Evolutionary conservation across 2,888 invertebrate genomes (phyloP), one percentile per base, ranked within the genome.

Genomic region (Anodontia alba): DNA sequence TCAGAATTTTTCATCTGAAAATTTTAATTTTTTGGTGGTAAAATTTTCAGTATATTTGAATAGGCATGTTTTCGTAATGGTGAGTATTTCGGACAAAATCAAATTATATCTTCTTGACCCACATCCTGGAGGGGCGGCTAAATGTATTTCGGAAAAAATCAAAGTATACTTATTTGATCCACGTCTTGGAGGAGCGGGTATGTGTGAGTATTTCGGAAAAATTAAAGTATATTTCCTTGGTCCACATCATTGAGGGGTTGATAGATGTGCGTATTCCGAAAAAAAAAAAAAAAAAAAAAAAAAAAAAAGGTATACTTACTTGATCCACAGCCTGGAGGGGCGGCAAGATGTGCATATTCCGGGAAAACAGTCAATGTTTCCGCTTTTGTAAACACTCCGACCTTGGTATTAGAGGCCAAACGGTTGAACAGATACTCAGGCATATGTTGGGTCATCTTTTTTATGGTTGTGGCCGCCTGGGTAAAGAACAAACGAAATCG

Each of bases 331-430:
- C 62, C 81, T 0, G 87, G 69, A 20, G 82, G 84, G 67, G 87
- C 82, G 8, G 77, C 75, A 2, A 80, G 66, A 12, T 15, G 1
- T 10, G 66, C 54, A 51, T 78, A 86, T 23, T 86, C 86, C 1
- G 88, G 84, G 43, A 84, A 90, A 10, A 88, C 77, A 0, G 83
- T 78, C 38, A 87, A 54, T 5, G 80, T 76, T 46, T 90, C 88
- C 0, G 81, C 62, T n/a, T 81, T 80, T 1, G 89, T 84, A 73
- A 89, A 90, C 38, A 90, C 81, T 0, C 89, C 89, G 3, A 89
- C 83, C 2, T 67, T 78, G 7, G 82, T 72, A 1, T 54, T 73
- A 2, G 57, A 20, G 15, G 84, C 81, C 15, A 84, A 42, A n/a
- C 49, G 38, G 67, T 73, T 51, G 81, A 86, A 90, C 10, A 88